A percentile compares a stretch with the other conserved stretches of the same genome.
Evolutionary conservation across 2,113 vertebrate genomes (phyloP).

Genomic region (Rhizomys pruinosus): DNA sequence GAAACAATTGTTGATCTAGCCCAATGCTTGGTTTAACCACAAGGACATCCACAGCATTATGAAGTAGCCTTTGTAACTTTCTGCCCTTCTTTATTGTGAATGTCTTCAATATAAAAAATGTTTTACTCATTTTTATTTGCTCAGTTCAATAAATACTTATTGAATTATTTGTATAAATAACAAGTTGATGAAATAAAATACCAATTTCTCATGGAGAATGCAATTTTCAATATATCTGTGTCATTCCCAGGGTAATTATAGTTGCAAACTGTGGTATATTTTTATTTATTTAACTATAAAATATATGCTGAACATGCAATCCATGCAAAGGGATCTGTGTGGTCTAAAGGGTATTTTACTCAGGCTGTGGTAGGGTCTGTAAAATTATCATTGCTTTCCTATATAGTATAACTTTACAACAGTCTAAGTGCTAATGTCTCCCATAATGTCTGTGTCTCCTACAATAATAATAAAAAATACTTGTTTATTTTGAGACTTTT

Average conservation of each 20-base stretch:
- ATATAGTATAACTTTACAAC: conserved; percentile 43
- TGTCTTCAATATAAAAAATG: not conserved
- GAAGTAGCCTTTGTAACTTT: fast-evolving
- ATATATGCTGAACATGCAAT: conserved; percentile 63
- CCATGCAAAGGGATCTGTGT: conserved; percentile 57
- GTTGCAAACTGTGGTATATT: conserved; percentile 54
- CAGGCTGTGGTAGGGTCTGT: conserved; percentile 64
- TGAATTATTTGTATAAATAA: conserved; percentile 35
- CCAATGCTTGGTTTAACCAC: not conserved
- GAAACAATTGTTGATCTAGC: too few relatives aligned
- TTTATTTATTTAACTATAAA: conserved; percentile 62
- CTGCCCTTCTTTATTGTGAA: not conserved
- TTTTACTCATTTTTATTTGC: not conserved
- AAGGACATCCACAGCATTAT: not conserved
- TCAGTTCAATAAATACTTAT: not conserved
- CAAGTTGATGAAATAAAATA: conserved; percentile 35
- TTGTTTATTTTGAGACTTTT: conserved; percentile 1
- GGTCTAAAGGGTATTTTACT: conserved; percentile 65
- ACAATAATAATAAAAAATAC: conserved; percentile 16
- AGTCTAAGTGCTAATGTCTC: conserved; percentile 12
- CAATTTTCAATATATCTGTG: conserved; percentile 17
- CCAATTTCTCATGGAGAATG: conserved; percentile 19
- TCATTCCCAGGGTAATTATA: conserved; percentile 51
- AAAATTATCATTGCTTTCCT: conserved; percentile 65
- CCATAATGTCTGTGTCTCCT: conserved; percentile 30